phyloP scores from a whole-genome alignment of 2,888 invertebrate species.

The Pseudococcus viburni region DNA sequence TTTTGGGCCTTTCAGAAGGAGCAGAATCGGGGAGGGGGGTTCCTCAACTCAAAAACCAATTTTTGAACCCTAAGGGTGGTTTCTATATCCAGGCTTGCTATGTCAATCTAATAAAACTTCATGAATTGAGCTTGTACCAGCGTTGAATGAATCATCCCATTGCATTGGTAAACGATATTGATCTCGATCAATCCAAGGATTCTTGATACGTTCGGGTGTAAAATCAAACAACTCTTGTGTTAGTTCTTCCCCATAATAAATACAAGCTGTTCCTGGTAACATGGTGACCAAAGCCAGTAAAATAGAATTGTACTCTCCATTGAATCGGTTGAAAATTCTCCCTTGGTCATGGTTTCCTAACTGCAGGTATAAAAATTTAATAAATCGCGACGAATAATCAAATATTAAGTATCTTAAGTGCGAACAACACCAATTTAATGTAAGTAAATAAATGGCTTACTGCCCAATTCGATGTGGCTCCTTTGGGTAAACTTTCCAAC shows the following conservation, averaged over 20 bases:
- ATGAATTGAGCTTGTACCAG: conserved; percentile 57
- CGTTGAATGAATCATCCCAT: conserved; percentile 69
- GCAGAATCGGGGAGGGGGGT: no score
- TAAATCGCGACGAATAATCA: no score
- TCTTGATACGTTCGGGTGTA: background rate
- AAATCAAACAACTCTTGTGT: conserved; percentile 71
- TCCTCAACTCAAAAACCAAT: no score
- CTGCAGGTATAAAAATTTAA: background rate
- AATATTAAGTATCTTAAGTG: no score
- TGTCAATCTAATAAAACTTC: no score
- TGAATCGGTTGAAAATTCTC: conserved; percentile 64
- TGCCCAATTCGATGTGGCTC: no score
- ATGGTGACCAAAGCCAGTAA: conserved; percentile 72
- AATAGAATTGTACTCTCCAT: conserved; percentile 72
- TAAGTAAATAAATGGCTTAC: no score
- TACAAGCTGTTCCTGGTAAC: conserved; percentile 73
- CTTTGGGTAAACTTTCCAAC: no score
- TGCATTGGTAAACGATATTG: conserved; percentile 71
- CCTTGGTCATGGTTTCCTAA: conserved; percentile 18
- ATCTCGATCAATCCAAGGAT: conserved; percentile 67
- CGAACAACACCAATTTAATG: no score
- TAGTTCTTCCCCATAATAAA: conserved; percentile 75
- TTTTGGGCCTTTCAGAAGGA: no score
- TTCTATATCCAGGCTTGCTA: no score
- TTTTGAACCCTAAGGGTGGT: no score